These are phyloP conservation scores for Pseudorasbora parva DNA, from an alignment of 2,113 vertebrate species.

Conservation along the genomic window DNA sequence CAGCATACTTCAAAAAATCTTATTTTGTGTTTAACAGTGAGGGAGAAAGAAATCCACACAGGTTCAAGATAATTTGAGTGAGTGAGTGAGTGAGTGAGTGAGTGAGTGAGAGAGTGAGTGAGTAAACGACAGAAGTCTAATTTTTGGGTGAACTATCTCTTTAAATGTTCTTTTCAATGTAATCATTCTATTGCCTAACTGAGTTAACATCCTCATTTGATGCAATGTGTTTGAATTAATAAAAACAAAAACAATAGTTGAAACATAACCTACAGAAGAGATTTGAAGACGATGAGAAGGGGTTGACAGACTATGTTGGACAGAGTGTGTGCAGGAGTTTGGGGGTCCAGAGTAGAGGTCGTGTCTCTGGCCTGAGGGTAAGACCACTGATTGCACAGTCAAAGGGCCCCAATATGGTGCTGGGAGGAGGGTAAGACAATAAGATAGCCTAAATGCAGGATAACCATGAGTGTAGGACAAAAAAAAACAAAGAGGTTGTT, in stretches of 20 bases:
- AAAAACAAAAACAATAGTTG: neutral
- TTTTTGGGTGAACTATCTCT: too few relatives aligned
- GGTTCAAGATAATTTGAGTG: too few relatives aligned
- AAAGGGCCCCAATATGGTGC: slow-evolving; percentile 43
- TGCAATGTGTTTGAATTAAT: neutral
- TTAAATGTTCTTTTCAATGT: neutral
- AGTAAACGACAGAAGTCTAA: too few relatives aligned
- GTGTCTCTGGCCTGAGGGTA: slow-evolving; percentile 47
- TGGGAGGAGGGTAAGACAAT: neutral
- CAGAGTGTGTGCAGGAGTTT: slow-evolving; percentile 30
- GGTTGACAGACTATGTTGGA: neutral
- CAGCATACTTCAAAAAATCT: too few relatives aligned
- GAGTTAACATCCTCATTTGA: neutral
- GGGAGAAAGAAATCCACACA: too few relatives aligned
- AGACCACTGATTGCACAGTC: slow-evolving; percentile 36
- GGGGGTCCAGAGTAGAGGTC: slow-evolving; percentile 17
- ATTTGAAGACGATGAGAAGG: neutral
- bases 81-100: too few relatives aligned
- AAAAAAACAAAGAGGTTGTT: slow-evolving; percentile 9
- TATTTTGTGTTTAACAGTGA: too few relatives aligned
- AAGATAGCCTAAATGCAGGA: neutral
- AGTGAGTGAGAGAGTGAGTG: too few relatives aligned
- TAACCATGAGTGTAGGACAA: neutral
- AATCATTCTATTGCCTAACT: neutral
- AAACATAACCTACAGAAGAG: neutral